Evolutionary conservation across 2,888 invertebrate genomes (phyloP), one percentile per base, ranked within the genome.

Genomic region (Cephus rjabovi): DNA sequence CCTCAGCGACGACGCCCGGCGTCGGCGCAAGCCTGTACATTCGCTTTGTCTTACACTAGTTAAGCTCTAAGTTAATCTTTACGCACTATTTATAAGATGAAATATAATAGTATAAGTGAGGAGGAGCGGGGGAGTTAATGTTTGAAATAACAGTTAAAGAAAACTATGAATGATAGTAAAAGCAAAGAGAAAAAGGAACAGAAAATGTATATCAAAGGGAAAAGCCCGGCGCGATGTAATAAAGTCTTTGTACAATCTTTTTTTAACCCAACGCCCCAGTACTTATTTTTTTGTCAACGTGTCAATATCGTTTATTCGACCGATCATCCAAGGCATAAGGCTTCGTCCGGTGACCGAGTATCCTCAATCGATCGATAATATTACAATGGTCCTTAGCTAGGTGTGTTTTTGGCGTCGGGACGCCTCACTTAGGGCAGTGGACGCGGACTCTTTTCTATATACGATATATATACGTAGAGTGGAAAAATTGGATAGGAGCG

Each of bases 181-280:
- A 70, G 11, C 35, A 33, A 33, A 70, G 70, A n/a, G 34, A 69
- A 78, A 33, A 69, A 80, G 82, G 40, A 40, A 40, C 15, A 40
- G 40, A 40, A 40, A 40, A 15, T 40, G 40, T 40, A 40, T 40
- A 40, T 40, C 15, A 40, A 40, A 40, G 40, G 40, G 40, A 40
- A 40, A 15, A 40, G 40, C 40, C 15, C 40, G 40, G 15, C 40
- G 15, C 40, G 40, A 81, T 86, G 82, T 81, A 87, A 88, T 88
- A 87, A 86, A 86, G 84, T 81, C 81, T 88, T 89, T 89, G 87
- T 88, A 89, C 83, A 74, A 86, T 86, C 40, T 40, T 40, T 85
- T 84, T 84, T 83, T 81, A 84, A 74, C 74, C 74, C 74, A 74
- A 74, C 70, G 70, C 33, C 70, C 70, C 31, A 30, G 70, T 70